phyloP scores from a whole-genome alignment of 2,113 vertebrate genomes.

The Phrynosoma platyrhinos region DNA sequence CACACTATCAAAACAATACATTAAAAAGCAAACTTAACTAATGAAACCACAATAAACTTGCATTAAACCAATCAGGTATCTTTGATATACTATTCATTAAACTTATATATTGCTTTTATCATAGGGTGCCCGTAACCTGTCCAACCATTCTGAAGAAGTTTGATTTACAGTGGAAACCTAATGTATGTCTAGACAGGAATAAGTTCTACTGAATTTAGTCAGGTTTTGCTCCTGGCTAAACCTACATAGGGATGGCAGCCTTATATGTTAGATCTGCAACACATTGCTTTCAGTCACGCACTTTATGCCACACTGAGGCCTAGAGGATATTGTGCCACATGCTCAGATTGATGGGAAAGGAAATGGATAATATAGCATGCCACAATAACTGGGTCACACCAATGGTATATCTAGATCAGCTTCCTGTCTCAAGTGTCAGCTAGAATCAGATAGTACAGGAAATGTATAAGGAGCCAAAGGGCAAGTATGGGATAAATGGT shows the following conservation, averaged over 20 bases:
- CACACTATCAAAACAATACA: neutral
- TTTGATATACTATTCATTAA: conserved; percentile 17
- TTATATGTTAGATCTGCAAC: conserved; percentile 27
- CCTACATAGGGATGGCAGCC: neutral
- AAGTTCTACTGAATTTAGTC: neutral
- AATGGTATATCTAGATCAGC: conserved; percentile 6
- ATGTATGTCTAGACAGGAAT: neutral
- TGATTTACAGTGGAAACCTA: neutral
- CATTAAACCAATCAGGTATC: conserved; percentile 6
- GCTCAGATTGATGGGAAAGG: conserved; percentile 42
- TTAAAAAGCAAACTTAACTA: neutral
- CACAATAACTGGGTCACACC: conserved; percentile 40
- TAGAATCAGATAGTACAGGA: conserved; percentile 31
- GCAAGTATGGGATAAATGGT: conserved; percentile 18
- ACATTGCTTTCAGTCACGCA: conserved; percentile 18
- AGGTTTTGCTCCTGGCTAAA: neutral
- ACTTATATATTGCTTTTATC: conserved; percentile 41
- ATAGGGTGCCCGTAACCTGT: conserved; percentile 44
- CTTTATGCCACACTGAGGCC: neutral
- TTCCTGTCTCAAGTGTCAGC: conserved; percentile 11
- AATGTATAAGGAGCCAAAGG: conserved; percentile 14
- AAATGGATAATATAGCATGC: conserved; percentile 28
- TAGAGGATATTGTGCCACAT: conserved; percentile 30
- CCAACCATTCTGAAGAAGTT: conserved; percentile 25
- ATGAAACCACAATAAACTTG: neutral